Percentiles rank a stretch among this genome's conserved stretches.
phyloP scores from a whole-genome alignment of 1,140 invertebrate genomes.

The Doryteuthis pealeii region DNA sequence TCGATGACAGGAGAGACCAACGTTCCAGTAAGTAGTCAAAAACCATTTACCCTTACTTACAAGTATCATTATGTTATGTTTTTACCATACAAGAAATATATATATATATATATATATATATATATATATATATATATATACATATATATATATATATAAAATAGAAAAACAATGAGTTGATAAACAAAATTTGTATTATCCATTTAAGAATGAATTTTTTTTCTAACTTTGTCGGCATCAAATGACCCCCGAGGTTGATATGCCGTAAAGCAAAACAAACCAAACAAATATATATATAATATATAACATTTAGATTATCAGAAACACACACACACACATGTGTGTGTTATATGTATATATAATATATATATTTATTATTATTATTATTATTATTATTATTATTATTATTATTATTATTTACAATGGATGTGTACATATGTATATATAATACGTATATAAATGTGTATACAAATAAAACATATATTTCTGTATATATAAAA shows the following conservation, averaged over 20 bases:
- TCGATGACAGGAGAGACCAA: slow-evolving; percentile 71
- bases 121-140: not conserved
- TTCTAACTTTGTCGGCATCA: no score
- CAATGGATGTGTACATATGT: not conserved
- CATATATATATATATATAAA: not conserved
- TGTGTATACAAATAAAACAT: not conserved
- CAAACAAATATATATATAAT: not conserved
- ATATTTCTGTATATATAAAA: not conserved
- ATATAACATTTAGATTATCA: not conserved
- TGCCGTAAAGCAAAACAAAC: no score
- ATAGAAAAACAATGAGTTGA: no score
- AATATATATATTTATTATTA: no score
- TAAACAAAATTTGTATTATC: no score
- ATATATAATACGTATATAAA: no score
- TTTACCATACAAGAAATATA: not conserved
- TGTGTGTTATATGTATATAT: not conserved
- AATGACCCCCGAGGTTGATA: no score
- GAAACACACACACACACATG: no score
- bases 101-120: not conserved
- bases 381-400: no score
- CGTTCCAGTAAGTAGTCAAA: slow-evolving; percentile 43
- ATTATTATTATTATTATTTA: no score
- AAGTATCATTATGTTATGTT: not conserved
- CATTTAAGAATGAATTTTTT: no score
- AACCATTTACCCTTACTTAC: not conserved